These are phyloP conservation scores for Trinectes maculatus DNA, from an alignment of 2,113 vertebrate species.

Conservation along the genomic window DNA sequence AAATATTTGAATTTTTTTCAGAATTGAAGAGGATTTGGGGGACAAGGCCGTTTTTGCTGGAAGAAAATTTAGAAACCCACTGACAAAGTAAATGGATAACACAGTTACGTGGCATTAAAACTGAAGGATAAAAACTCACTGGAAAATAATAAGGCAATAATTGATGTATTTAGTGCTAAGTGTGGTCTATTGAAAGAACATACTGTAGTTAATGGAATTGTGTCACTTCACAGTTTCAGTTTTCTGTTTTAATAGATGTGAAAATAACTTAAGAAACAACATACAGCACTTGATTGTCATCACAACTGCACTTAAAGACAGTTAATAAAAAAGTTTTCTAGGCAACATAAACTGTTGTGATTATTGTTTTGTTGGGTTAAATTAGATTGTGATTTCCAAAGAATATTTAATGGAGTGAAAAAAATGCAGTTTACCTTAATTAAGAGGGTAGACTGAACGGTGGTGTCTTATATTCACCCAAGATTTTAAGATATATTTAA, in stretches of 20 bases:
- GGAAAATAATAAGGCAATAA: neutral
- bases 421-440: no score
- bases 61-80: slow-evolving; percentile 92
- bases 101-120: slow-evolving; percentile 1
- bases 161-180: neutral
- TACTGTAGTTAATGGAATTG: neutral
- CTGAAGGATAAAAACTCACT: neutral
- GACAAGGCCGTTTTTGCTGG: slow-evolving; percentile 92
- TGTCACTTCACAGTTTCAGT: neutral
- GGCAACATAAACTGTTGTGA: no score
- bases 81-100: slow-evolving; percentile 57
- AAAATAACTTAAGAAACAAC: no score
- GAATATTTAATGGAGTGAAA: no score
- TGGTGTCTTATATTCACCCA: no score
- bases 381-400: no score
- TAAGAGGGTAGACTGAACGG: no score
- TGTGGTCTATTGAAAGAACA: neutral
- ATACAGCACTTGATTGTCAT: no score
- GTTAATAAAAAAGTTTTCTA: no score
- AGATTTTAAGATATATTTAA: no score
- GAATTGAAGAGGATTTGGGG: slow-evolving; percentile 97
- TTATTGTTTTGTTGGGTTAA: no score
- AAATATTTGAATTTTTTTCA: slow-evolving; percentile 44
- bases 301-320: no score
- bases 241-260: neutral